Percentiles rank a stretch among this genome's conserved stretches.
Conservation (phyloP, 2,113 vertebrate genomes). For the Accipiter cooperii region DNA sequence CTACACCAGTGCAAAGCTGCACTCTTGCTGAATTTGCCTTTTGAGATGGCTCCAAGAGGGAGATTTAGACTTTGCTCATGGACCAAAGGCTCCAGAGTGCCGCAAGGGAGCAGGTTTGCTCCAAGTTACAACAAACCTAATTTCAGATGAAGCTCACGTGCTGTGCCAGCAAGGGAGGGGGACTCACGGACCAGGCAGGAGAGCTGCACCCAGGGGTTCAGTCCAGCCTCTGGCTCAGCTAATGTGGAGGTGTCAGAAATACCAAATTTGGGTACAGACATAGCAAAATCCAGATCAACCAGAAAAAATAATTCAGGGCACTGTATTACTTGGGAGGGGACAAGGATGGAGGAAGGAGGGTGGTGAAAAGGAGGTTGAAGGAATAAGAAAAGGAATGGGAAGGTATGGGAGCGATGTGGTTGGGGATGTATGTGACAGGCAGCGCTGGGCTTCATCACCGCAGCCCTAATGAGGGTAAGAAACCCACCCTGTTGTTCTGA, state of each 20-base stretch:
- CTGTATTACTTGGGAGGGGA: not conserved
- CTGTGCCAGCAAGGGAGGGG: not conserved
- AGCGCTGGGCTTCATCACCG: not conserved
- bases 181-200: not conserved
- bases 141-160: not conserved
- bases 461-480: not conserved
- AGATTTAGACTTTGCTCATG: not conserved
- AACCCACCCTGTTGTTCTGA: not conserved
- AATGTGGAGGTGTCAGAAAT: not conserved
- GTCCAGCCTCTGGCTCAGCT: not conserved
- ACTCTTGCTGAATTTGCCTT: accelerated
- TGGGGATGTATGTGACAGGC: not conserved
- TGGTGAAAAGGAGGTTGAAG: not conserved
- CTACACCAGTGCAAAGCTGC: accelerated
- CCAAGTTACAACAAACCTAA: not conserved
- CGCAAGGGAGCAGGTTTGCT: not conserved
- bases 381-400: not conserved
- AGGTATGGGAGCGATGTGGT: not conserved
- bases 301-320: not conserved
- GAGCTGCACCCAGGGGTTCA: not conserved
- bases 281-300: not conserved
- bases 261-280: not conserved
- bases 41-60: not conserved
- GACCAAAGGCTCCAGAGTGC: not conserved
- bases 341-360: not conserved